These are phyloP conservation scores for Chaetodon trifasciatus DNA, from an alignment of 2,797 vertebrate species.

Conservation along the genomic window DNA sequence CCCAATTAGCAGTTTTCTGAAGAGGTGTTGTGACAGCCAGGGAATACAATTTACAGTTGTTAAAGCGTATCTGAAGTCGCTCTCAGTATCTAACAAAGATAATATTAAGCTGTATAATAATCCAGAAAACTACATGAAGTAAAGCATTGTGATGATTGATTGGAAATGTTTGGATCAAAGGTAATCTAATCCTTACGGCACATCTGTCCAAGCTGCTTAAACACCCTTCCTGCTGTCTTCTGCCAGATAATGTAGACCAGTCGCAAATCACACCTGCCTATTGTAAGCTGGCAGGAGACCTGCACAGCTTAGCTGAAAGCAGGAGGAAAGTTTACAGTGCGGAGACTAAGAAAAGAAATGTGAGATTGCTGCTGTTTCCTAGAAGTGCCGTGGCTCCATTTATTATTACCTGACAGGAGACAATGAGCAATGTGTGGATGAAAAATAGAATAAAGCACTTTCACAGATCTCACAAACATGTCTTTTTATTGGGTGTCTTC, in stretches of 20 bases:
- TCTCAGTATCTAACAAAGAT: slow-evolving; percentile 60
- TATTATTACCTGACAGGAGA: slow-evolving; percentile 59
- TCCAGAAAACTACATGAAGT: slow-evolving; percentile 48
- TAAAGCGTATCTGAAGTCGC: slow-evolving; percentile 68
- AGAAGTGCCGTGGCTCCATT: slow-evolving; percentile 45
- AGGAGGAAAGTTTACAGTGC: slow-evolving; percentile 39
- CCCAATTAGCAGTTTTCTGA: slow-evolving; percentile 81
- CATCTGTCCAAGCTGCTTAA: slow-evolving; percentile 72
- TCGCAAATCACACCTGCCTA: slow-evolving; percentile 62
- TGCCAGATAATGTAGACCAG: slow-evolving; percentile 65
- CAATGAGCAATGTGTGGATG: slow-evolving; percentile 45
- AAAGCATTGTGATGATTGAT: slow-evolving; percentile 59
- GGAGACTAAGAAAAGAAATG: slow-evolving; percentile 46
- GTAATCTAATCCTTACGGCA: slow-evolving; percentile 67
- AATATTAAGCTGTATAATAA: slow-evolving; percentile 65
- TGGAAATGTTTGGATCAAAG: slow-evolving; percentile 62
- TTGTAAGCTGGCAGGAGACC: slow-evolving; percentile 66
- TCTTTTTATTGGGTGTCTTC: slow-evolving; percentile 4
- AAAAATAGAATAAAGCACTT: slow-evolving; percentile 39
- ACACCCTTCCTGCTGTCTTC: slow-evolving; percentile 41
- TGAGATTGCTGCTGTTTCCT: slow-evolving; percentile 51
- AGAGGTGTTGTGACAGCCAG: slow-evolving; percentile 76
- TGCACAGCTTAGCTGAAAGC: slow-evolving; percentile 58
- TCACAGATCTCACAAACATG: slow-evolving; percentile 28
- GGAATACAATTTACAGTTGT: slow-evolving; percentile 80